Evolutionary conservation across 2,113 vertebrate genomes (phyloP).

Genomic region (Scartelaos histophorus): DNA sequence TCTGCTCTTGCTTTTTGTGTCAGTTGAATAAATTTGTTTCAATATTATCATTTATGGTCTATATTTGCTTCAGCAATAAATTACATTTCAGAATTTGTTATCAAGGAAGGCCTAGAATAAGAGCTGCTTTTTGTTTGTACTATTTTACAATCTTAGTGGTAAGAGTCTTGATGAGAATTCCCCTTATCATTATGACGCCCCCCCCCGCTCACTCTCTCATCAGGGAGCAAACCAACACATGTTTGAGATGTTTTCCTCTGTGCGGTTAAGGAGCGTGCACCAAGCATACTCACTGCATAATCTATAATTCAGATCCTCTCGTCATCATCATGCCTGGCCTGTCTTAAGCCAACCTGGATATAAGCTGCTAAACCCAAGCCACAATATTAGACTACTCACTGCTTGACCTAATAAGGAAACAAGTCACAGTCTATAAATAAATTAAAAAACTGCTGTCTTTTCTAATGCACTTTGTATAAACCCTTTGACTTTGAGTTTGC

Average conservation of each 20-base stretch:
- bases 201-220: not conserved
- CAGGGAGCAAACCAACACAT: not conserved
- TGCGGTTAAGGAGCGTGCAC: conserved; percentile 27
- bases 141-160: not conserved
- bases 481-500: too few relatives aligned
- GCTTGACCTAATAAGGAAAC: conserved; percentile 57
- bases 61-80: too few relatives aligned
- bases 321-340: conserved; percentile 50
- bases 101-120: not conserved
- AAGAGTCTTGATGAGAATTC: not conserved
- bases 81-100: too few relatives aligned
- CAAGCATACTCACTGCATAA: conserved; percentile 43
- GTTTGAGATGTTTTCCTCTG: conserved; percentile 41
- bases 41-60: too few relatives aligned
- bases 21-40: too few relatives aligned
- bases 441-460: conserved; percentile 15
- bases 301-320: conserved; percentile 64
- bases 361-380: conserved; percentile 48
- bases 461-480: not conserved
- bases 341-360: conserved; percentile 51
- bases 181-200: not conserved
- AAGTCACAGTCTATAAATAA: conserved; percentile 3
- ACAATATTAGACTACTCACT: conserved; percentile 38
- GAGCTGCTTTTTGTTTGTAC: not conserved
- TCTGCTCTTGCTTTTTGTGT: too few relatives aligned